Evolutionary conservation across 92 coral and sea anemone genomes (phyloP), one percentile per base, ranked within the genome.

Genomic region (Phenganax subtilis): DNA sequence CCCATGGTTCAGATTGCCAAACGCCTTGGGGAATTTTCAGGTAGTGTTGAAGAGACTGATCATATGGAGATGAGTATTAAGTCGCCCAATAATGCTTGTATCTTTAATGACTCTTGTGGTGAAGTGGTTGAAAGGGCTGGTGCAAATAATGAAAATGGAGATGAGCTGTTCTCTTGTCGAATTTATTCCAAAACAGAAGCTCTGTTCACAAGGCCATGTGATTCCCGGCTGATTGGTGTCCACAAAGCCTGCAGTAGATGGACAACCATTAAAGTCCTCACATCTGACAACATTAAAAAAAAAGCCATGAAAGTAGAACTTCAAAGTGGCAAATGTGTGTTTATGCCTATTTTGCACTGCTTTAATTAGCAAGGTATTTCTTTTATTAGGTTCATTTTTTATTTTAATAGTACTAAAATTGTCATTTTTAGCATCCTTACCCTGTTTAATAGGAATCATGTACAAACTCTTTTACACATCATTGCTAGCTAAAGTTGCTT

Each of bases 151-250:
- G 65, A 59, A 14, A 20, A 59, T 14, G 65, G 65, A 59, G 25
- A 59, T 20, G 25, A 59, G 25, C 65, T 59, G 25, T 59, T 59
- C 25, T 14, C 25, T 14, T 59, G 65, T 20, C 16, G 65, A 20
- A 20, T 59, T 14, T 6, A 14, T 59, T 14, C 16, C 16, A 59
- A 59, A 59, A 59, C 65, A 14, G 65, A 59, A 20, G 25, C n/a
- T 59, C 65, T 59, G 65, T 59, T 59, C 25, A 20, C 65, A 59
- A 59, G 65, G 16, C 65, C 65, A 14, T 59, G 65, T 59, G 65
- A 59, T 20, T 59, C 65, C 25, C 65, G 65, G n/a, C 25, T 6
- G 65, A 59, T 59, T 14, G 65, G 65, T 59, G 65, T 59, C 65
- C 65, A 59, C 25, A 59, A 59, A 20, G 65, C 65, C 25, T 14